Evolutionary conservation across 2,113 vertebrate species (phyloP).

Genomic region (Rattus rattus): DNA sequence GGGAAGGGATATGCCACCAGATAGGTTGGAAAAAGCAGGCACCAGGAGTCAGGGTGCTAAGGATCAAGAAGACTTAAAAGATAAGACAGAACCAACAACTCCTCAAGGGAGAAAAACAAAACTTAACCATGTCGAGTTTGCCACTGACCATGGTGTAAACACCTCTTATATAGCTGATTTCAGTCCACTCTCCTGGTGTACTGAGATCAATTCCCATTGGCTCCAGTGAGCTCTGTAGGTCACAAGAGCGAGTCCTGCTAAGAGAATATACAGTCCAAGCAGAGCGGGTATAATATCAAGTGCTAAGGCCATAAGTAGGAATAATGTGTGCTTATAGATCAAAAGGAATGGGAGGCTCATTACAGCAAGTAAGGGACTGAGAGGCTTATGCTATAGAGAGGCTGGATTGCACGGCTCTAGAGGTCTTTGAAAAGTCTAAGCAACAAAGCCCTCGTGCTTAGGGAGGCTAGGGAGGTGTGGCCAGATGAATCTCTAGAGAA

Average conservation of each 20-base stretch:
- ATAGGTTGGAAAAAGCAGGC: background rate
- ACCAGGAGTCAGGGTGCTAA: rapidly evolving
- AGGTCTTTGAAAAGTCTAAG: background rate
- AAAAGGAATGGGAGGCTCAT: background rate
- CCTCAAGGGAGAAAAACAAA: background rate
- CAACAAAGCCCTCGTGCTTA: rapidly evolving
- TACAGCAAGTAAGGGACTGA: background rate
- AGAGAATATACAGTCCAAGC: background rate
- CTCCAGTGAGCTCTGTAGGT: background rate
- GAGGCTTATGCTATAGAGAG: background rate
- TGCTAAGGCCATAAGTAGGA: background rate
- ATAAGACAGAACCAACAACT: background rate
- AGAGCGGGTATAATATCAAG: background rate
- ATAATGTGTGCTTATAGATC: background rate
- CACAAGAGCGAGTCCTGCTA: background rate
- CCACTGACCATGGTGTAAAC: background rate
- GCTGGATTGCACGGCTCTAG: background rate
- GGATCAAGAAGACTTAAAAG: background rate
- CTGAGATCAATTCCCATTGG: background rate
- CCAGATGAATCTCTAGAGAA: background rate
- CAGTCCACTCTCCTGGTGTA: background rate
- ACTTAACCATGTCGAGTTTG: background rate
- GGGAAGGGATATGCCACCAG: background rate
- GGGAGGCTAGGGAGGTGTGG: no score
- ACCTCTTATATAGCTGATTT: background rate